Conservation (phyloP, 1,140 invertebrate species). For the Eupristina koningsbergeri region DNA sequence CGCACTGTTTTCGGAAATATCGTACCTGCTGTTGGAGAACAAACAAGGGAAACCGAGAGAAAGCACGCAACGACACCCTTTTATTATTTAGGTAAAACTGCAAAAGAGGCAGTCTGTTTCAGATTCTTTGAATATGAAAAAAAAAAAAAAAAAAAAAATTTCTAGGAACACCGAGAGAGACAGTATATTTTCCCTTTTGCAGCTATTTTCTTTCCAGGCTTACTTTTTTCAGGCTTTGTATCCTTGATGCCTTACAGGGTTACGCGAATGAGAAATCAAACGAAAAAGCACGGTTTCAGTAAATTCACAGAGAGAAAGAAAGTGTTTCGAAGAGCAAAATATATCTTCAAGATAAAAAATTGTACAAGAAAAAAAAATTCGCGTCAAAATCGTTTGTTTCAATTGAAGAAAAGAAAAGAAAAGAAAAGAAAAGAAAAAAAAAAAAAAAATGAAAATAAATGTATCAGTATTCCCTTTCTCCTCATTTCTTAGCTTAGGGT, state of each 20-base stretch:
- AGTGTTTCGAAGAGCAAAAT: slow-evolving; percentile 56
- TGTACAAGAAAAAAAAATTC: slow-evolving; percentile 39
- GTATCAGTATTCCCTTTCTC: slow-evolving; percentile 73
- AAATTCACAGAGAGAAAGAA: slow-evolving; percentile 52
- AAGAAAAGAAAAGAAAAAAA: too few relatives aligned
- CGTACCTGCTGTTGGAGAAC: slow-evolving; percentile 49
- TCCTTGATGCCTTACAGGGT: slow-evolving; percentile 68
- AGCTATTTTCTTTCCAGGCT: slow-evolving; percentile 73
- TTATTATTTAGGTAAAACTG: slow-evolving; percentile 50
- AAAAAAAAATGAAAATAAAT: too few relatives aligned
- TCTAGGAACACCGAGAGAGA: slow-evolving; percentile 44
- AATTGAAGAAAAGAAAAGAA: slow-evolving; percentile 44
- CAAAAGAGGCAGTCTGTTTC: slow-evolving; percentile 40
- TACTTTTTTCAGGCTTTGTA: slow-evolving; percentile 52
- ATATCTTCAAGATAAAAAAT: slow-evolving; percentile 47
- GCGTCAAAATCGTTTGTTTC: slow-evolving; percentile 17
- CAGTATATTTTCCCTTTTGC: slow-evolving; percentile 66
- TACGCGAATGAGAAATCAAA: slow-evolving; percentile 59
- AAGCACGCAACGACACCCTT: slow-evolving; percentile 13
- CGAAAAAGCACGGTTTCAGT: slow-evolving; percentile 55
- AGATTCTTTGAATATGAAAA: slow-evolving; percentile 40
- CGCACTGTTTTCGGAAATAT: slow-evolving; percentile 29
- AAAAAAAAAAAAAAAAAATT: slow-evolving; percentile 40
- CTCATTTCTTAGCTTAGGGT: slow-evolving; percentile 75
- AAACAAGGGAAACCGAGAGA: slow-evolving; percentile 22